Evolutionary conservation across 2,888 invertebrate genomes (phyloP).

Genomic region (Ophraella communa): DNA sequence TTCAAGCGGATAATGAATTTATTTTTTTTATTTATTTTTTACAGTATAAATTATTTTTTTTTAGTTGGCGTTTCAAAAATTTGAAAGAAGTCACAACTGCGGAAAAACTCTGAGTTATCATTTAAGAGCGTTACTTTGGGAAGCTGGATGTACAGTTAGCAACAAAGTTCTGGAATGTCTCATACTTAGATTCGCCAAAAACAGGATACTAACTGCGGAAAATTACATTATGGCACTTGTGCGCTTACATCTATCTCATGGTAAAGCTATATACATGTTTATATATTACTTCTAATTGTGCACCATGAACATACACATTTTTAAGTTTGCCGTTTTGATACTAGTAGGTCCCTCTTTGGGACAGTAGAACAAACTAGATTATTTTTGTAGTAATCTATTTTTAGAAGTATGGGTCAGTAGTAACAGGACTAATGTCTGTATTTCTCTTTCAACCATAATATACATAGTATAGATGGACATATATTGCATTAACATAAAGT

Average conservation of each 20-base stretch:
- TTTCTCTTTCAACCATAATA: too few species aligned
- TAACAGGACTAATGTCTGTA: too few species aligned
- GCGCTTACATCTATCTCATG: constrained; percentile 69
- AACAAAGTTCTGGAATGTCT: constrained; percentile 79
- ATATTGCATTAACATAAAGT: too few species aligned
- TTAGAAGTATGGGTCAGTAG: too few species aligned
- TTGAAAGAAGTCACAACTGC: constrained; percentile 63
- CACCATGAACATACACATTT: not conserved
- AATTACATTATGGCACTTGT: constrained; percentile 71
- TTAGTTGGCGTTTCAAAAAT: constrained; percentile 68
- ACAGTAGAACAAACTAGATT: too few species aligned
- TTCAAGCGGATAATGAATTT: too few species aligned
- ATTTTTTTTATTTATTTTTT: too few species aligned
- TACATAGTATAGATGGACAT: too few species aligned
- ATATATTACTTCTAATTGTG: too few species aligned
- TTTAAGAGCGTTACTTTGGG: constrained; percentile 70
- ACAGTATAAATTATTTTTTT: constrained; percentile 35
- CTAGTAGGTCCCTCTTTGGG: too few species aligned
- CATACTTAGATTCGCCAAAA: constrained; percentile 71
- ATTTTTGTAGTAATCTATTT: too few species aligned
- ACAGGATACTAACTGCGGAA: constrained; percentile 65
- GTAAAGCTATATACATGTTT: constrained; percentile 53
- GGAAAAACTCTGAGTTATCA: constrained; percentile 70
- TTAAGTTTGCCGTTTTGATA: too few species aligned
- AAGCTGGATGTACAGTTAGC: constrained; percentile 73